Evolutionary conservation across 1,140 invertebrate species (phyloP), one percentile per base, ranked within the genome.

Genomic region (Drosophila lacteicornis): DNA sequence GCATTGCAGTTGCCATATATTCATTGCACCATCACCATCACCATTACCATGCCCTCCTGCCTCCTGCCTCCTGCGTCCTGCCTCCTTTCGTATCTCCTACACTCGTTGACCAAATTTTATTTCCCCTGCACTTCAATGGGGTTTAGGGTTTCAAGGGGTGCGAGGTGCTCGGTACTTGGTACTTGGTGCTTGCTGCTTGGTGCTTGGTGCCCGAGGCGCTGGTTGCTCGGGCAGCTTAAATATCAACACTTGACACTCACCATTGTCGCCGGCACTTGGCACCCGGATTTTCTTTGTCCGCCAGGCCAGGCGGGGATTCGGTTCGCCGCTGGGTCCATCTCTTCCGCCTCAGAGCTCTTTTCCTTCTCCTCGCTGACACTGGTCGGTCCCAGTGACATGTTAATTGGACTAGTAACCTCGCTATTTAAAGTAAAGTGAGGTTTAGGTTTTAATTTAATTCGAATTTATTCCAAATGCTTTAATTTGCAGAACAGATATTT

Each of bases 1-100:
- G 83, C 83, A 87, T 61, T 87, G 83, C 83, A 87, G 83, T 78
- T 84, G 83, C 84, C 68, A 87, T 87, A 88, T 82, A 80, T 87
- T 71, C 80, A 67, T 71, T 55, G 56, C 79, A 45, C 46, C 46
- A 27, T 25, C 79, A 45, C 46, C 46, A 27, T 25, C 19, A 17
- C 43, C 13, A 36, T 36, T 36, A 12, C 33, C 33, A 36, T 17
- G 43, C 15, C 49, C 46, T 46, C 33, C 55, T 5, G 9, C 22
- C 63, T 51, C 36, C 58, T 58, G 19, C 19, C 19, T 45, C 9
- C 46, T 1, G 3, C 6, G n/a, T 12, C 61, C 27, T 7, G 13
- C 22, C 63, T 51, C 36, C 58, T 58, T 60, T 75, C 17, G n/a
- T 49, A 49, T 46, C 36, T 59, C 45, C 25, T 62, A 22, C 66